These are phyloP conservation scores for Pseudonaja textilis DNA, from an alignment of 2,113 vertebrate genomes.

Conservation along the genomic window DNA sequence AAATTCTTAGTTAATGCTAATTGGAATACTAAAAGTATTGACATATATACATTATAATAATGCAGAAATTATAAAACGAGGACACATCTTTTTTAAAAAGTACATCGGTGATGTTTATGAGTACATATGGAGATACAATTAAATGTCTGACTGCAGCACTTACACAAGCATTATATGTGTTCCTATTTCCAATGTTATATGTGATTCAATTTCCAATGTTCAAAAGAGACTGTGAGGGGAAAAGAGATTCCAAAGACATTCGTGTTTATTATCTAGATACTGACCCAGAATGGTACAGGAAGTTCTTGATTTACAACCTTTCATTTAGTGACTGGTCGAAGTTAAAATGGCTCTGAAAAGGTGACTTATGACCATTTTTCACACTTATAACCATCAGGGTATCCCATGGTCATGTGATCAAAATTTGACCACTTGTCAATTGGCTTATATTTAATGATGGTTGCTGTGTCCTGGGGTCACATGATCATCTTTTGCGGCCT, in stretches of 20 bases:
- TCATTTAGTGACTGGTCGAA: not conserved
- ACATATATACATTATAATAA: not conserved
- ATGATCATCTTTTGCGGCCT: too few relatives aligned
- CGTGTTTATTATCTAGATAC: not conserved
- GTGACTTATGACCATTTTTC: not conserved
- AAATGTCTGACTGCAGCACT: not conserved
- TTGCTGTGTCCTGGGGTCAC: too few relatives aligned
- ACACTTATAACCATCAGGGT: not conserved
- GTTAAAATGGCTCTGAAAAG: not conserved
- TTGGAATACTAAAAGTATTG: not conserved
- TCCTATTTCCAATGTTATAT: too few relatives aligned
- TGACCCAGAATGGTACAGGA: not conserved
- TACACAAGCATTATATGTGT: not conserved
- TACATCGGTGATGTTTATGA: not conserved
- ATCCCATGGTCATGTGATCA: not conserved
- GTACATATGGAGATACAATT: not conserved
- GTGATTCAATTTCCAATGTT: not conserved
- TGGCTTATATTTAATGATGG: not conserved
- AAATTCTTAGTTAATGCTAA: not conserved
- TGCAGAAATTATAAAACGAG: not conserved
- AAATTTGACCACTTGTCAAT: not conserved
- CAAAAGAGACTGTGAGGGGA: not conserved
- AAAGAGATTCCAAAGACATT: not conserved
- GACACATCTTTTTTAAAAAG: not conserved
- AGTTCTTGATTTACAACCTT: not conserved